phyloP scores from a whole-genome alignment of 2,888 invertebrate species.

The Leptinotarsa juncta region DNA sequence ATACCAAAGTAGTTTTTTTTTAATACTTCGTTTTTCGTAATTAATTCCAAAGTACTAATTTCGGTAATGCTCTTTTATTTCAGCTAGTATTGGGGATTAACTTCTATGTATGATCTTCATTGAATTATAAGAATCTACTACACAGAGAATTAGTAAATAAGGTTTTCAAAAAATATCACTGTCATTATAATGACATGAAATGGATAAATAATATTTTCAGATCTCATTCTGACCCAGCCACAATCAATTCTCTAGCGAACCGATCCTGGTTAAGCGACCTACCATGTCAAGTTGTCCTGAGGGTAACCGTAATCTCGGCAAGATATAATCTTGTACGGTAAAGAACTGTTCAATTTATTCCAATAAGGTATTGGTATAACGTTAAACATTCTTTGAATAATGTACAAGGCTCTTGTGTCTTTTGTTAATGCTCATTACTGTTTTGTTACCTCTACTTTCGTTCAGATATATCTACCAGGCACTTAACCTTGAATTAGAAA shows the following conservation, averaged over 20 bases:
- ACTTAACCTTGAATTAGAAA: neutral
- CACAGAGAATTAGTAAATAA: too few relatives aligned
- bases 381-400: constrained; percentile 43
- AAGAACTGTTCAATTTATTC: constrained; percentile 39
- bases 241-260: neutral
- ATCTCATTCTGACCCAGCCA: neutral
- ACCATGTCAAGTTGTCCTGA: constrained; percentile 31
- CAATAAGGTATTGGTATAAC: constrained; percentile 37
- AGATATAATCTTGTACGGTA: constrained; percentile 29
- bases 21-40: too few relatives aligned
- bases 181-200: too few relatives aligned
- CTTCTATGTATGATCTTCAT: too few relatives aligned
- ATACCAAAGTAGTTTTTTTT: too few relatives aligned
- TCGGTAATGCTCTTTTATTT: too few relatives aligned
- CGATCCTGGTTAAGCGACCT: neutral
- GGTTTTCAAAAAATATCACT: too few relatives aligned
- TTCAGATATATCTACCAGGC: constrained; percentile 20
- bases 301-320: constrained; percentile 32
- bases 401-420: constrained; percentile 36
- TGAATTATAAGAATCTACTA: too few relatives aligned
- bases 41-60: too few relatives aligned
- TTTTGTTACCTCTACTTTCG: constrained; percentile 19
- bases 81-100: too few relatives aligned
- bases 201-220: too few relatives aligned
- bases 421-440: constrained; percentile 36